A percentile compares a stretch with the other conserved stretches of the same genome.
Evolutionary conservation across 1,140 invertebrate genomes (phyloP).

Genomic region (Pseudomyrmex gracilis): DNA sequence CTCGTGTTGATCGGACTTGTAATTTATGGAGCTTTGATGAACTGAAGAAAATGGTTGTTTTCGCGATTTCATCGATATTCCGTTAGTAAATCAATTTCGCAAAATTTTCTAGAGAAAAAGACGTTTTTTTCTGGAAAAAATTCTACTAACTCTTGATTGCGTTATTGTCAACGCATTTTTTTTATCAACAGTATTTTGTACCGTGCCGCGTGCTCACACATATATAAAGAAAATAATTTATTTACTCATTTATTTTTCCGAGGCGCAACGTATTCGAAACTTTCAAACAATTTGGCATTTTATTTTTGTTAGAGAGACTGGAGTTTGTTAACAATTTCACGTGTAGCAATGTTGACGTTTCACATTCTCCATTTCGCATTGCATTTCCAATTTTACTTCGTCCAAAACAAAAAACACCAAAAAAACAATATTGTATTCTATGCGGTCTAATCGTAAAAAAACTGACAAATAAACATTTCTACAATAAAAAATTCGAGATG

Average conservation of each 20-base stretch:
- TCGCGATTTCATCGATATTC: constrained; percentile 33
- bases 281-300: neutral
- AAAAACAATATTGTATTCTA: constrained; percentile 20
- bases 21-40: constrained; percentile 40
- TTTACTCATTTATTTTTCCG: neutral
- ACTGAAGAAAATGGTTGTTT: constrained; percentile 11
- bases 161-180: neutral
- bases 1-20: constrained; percentile 9
- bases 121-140: neutral
- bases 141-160: neutral
- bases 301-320: constrained; percentile 26
- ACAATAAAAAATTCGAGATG: too few relatives aligned
- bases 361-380: neutral
- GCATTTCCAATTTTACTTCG: constrained; percentile 17
- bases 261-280: neutral
- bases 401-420: neutral
- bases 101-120: neutral
- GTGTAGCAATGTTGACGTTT: neutral
- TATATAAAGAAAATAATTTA: neutral
- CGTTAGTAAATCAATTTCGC: constrained; percentile 17
- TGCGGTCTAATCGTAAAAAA: constrained; percentile 1
- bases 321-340: constrained; percentile 31
- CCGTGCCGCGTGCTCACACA: neutral
- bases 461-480: constrained; percentile 5
- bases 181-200: neutral